Evolutionary conservation across 2,888 invertebrate species (phyloP).

Genomic region (Mycalesis mineus): DNA sequence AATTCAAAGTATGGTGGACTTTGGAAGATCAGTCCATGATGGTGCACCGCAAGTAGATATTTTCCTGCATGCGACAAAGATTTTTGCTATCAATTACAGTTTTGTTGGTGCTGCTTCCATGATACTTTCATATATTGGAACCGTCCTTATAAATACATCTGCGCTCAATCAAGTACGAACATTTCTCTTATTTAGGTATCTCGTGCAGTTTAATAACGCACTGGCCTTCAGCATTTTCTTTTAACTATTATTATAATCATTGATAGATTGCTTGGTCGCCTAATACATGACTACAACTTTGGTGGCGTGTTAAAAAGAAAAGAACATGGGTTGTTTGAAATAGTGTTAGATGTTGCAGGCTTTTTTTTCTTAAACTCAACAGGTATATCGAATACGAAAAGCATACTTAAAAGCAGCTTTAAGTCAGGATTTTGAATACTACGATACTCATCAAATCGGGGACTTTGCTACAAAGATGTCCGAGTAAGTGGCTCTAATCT

Average conservation of each 20-base stretch:
- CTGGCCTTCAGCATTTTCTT: too few relatives aligned
- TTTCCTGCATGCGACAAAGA: constrained; percentile 69
- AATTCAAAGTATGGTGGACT: constrained; percentile 80
- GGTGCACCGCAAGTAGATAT: constrained; percentile 46
- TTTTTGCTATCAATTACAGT: constrained; percentile 80
- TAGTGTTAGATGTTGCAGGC: too few relatives aligned
- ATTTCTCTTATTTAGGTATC: too few relatives aligned
- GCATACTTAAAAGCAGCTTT: constrained; percentile 82
- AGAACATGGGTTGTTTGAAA: too few relatives aligned
- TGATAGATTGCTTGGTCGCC: too few relatives aligned
- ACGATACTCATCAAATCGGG: constrained; percentile 83
- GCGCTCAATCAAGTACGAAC: constrained; percentile 81
- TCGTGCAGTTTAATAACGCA: too few relatives aligned
- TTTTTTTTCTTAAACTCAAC: constrained; percentile 30
- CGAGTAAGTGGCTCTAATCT: constrained; percentile 74
- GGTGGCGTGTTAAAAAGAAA: too few relatives aligned
- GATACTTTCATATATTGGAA: constrained; percentile 80
- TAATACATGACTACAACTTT: too few relatives aligned
- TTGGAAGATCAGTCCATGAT: constrained; percentile 44
- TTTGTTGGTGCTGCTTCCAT: constrained; percentile 80
- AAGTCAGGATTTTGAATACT: constrained; percentile 86
- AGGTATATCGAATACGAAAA: constrained; percentile 81
- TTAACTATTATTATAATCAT: too few relatives aligned
- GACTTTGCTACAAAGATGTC: constrained; percentile 86
- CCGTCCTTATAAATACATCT: constrained; percentile 83